A percentile compares a stretch with the other conserved stretches of the same genome.
Evolutionary conservation across 2,888 invertebrate species (phyloP).

Genomic region (Ctena decussata): DNA sequence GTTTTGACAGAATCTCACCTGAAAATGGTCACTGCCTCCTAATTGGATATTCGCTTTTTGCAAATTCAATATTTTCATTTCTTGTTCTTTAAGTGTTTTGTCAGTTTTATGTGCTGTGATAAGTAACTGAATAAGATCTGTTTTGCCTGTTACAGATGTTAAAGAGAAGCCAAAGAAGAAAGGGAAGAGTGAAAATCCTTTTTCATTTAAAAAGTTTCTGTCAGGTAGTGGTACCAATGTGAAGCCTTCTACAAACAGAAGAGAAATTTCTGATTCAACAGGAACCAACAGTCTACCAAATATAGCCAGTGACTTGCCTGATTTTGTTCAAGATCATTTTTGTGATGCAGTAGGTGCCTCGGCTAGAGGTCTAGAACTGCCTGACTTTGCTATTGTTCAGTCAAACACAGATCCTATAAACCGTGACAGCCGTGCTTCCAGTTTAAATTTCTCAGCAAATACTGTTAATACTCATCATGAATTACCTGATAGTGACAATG

Average conservation of each 20-base stretch:
- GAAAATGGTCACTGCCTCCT: too few relatives aligned
- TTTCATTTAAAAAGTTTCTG: conserved; percentile 86
- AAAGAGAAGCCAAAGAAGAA: conserved; percentile 68
- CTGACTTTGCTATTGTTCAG: conserved; percentile 77
- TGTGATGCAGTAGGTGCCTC: conserved; percentile 56
- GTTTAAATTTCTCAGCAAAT: neutral
- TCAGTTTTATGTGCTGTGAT: too few relatives aligned
- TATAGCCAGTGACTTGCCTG: conserved; percentile 84
- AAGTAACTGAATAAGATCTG: too few relatives aligned
- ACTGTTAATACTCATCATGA: neutral
- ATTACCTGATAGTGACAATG: conserved; percentile 37
- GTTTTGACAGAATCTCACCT: too few relatives aligned
- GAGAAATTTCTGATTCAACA: neutral
- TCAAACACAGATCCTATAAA: neutral
- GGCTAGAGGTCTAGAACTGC: conserved; percentile 66
- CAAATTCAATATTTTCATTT: too few relatives aligned
- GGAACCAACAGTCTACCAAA: conserved; percentile 51
- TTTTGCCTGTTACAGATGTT: neutral
- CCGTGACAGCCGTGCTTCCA: neutral
- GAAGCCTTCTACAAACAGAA: conserved; percentile 17
- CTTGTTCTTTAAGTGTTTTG: too few relatives aligned
- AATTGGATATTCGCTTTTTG: too few relatives aligned
- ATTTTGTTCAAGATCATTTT: conserved; percentile 85
- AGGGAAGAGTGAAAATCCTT: conserved; percentile 82
- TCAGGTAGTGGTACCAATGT: conserved; percentile 41